Base-by-base conservation (phyloP, 2,113 vertebrate species). In the Gadus macrocephalus region DNA sequence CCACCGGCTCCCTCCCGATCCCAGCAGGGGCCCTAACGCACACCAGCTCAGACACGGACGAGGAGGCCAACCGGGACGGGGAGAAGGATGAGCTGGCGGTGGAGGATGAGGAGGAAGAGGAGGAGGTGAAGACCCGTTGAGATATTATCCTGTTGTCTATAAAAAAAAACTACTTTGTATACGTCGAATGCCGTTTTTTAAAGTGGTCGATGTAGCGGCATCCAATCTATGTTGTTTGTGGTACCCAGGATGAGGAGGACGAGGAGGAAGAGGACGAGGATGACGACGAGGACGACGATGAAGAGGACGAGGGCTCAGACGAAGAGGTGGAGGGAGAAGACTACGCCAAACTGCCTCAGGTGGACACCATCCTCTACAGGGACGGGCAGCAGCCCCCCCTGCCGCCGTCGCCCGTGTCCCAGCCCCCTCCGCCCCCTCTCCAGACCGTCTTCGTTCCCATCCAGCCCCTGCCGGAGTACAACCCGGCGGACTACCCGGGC, bases 381-480 rank as follows among this genome's bases (percentile, higher is more conserved):
- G 91, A 95, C 86, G 92, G 87, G 67, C 85, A 89, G 77, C 93
- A 93, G 83, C 84, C 72, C 0, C 88, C 85, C 1, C 87, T 85
- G 70, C 89, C 87, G 68, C 90, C 90, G 11, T 89, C 88, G 55
- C 82, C 76, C n/a, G 66, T 76, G 20, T 80, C 77, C 35, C 89
- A 89, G 35, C 90, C 88, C 0, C 89, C 87, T 0, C 86, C 90
- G 15, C 89, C 86, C 1, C 88, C 90, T 70, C 82, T 91, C 60
- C 95, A 95, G 83, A 84, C 92, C 74, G 92, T 93, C 81, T 97
- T 96, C 80, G 91, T 94, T 83, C 95, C 97, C 42, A 93, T 96
- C 89, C 96, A 98, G 78, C 94, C 96, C 81, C 91, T 97, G 86
- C 89, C 95, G 73, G 94, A 96, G 89, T 96, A 96, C 91, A 92